A percentile compares a stretch with the other conserved stretches of the same genome.
phyloP scores from a whole-genome alignment of 2,888 invertebrate species.

The Heliconius erato region DNA sequence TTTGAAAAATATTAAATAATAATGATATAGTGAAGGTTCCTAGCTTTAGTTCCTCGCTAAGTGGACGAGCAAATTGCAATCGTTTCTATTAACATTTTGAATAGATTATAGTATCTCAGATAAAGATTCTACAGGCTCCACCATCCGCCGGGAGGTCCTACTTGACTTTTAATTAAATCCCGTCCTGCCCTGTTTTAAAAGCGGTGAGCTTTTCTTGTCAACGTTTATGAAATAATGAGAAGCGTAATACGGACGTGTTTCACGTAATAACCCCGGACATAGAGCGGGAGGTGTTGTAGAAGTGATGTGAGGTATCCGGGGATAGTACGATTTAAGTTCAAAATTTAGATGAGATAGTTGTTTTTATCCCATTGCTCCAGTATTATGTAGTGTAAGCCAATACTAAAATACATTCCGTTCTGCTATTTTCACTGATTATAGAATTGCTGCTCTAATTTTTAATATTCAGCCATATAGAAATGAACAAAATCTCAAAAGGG shows the following conservation, averaged over 20 bases:
- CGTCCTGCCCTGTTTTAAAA: conserved; percentile 22
- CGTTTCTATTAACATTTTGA: conserved; percentile 13
- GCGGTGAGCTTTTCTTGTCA: conserved; percentile 34
- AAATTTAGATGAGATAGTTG: neutral
- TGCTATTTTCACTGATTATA: no score
- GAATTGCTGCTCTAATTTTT: no score
- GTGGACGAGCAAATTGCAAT: conserved; percentile 12
- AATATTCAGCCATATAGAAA: no score
- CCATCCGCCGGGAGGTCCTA: conserved; percentile 1
- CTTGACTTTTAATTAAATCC: conserved; percentile 26
- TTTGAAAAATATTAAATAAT: neutral
- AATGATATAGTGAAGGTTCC: neutral
- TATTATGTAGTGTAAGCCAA: no score
- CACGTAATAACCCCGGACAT: conserved; percentile 10
- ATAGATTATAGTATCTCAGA: conserved; percentile 13
- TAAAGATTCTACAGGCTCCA: neutral
- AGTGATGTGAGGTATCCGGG: neutral
- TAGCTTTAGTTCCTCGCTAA: neutral
- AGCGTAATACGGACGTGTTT: conserved; percentile 24
- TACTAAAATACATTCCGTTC: no score
- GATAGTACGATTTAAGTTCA: neutral
- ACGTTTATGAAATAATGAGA: conserved; percentile 29
- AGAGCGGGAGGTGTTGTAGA: neutral
- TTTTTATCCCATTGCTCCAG: no score
- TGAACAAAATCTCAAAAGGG: no score